phyloP scores from a whole-genome alignment of 2,113 vertebrate species.

The Ariopsis seemanni region DNA sequence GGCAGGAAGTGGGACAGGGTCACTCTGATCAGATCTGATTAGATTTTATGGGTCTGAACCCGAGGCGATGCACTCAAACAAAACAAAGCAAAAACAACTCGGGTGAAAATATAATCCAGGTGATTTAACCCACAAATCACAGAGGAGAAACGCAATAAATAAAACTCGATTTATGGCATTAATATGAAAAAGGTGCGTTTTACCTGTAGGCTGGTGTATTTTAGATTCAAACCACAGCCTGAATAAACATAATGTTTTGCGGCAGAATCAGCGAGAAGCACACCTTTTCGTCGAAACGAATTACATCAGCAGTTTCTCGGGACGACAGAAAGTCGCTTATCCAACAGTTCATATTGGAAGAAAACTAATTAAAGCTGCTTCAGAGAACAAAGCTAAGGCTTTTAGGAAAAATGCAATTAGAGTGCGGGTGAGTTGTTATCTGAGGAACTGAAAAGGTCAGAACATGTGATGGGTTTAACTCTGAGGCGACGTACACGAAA shows the following conservation, averaged over 20 bases:
- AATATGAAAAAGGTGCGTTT: constrained; percentile 11
- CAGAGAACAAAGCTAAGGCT: constrained; percentile 36
- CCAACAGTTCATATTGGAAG: constrained; percentile 34
- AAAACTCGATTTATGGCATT: constrained; percentile 11
- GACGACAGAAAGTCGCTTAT: constrained; percentile 41
- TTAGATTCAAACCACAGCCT: constrained; percentile 2
- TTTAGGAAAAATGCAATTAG: constrained; percentile 39
- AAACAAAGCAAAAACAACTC: constrained; percentile 4
- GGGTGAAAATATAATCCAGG: background rate
- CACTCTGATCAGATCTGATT: background rate
- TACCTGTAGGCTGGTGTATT: constrained; percentile 17
- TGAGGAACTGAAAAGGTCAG: constrained; percentile 47
- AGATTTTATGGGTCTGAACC: constrained; percentile 19
- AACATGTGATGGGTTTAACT: constrained; percentile 41
- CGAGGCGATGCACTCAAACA: background rate
- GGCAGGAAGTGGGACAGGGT: background rate
- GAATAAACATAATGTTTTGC: background rate
- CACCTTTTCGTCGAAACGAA: constrained; percentile 38
- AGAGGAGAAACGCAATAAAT: background rate
- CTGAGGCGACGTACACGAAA: background rate
- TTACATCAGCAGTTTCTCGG: constrained; percentile 23
- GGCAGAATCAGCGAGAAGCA: background rate
- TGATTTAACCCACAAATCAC: constrained; percentile 4
- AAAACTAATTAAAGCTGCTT: constrained; percentile 49
- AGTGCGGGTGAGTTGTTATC: constrained; percentile 37